These are phyloP conservation scores for Metaphire vulgaris DNA, from an alignment of 1,140 invertebrate species.

Conservation along the genomic window DNA sequence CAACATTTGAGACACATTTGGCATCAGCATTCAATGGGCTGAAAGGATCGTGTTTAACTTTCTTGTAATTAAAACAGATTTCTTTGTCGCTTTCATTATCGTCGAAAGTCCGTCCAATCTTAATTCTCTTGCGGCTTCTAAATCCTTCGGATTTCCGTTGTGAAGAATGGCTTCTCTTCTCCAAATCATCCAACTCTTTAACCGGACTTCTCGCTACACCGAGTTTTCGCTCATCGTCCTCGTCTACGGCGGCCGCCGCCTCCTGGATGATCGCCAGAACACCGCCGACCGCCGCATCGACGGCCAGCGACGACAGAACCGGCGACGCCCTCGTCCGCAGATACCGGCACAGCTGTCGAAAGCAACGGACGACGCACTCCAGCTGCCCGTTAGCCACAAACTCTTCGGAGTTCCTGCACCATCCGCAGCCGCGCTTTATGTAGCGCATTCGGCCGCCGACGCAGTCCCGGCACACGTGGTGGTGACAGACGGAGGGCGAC, in stretches of 20 bases:
- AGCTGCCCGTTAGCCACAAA: slow-evolving; percentile 77
- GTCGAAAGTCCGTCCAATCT: slow-evolving; percentile 53
- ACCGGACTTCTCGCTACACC: too few species aligned
- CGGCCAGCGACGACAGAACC: slow-evolving; percentile 53
- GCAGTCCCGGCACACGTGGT: slow-evolving; percentile 75
- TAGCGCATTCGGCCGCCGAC: slow-evolving; percentile 70
- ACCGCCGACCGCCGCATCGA: slow-evolving; percentile 56
- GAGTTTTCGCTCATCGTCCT: too few species aligned
- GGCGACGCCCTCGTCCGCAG: slow-evolving; percentile 60
- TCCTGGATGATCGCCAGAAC: slow-evolving; percentile 70
- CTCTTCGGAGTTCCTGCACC: slow-evolving; percentile 74
- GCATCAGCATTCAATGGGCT: background rate
- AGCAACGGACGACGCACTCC: slow-evolving; percentile 73
- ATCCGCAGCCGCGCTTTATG: slow-evolving; percentile 71
- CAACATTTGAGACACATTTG: background rate
- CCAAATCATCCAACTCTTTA: background rate
- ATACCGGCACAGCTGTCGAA: slow-evolving; percentile 78
- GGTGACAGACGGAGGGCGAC: slow-evolving; percentile 72
- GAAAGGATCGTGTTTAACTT: background rate
- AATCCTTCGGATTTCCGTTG: too few species aligned
- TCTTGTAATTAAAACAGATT: background rate
- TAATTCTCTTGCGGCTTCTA: slow-evolving; percentile 60
- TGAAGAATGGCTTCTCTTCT: background rate
- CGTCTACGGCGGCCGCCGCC: slow-evolving; percentile 68
- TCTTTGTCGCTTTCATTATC: slow-evolving; percentile 6